phyloP scores from a whole-genome alignment of 2,113 vertebrate species.

The Picathartes gymnocephalus region DNA sequence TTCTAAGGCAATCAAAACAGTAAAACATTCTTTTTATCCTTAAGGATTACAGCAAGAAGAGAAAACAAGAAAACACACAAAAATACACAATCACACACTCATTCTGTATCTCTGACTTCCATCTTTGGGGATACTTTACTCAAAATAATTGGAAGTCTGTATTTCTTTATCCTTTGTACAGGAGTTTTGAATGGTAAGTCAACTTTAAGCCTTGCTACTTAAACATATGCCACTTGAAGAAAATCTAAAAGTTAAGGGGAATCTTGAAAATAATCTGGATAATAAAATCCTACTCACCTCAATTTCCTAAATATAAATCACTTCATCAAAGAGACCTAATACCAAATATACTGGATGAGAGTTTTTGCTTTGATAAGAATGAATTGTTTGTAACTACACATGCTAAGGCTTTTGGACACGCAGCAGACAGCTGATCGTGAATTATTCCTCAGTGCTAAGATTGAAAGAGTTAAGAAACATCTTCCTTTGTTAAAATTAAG shows the following conservation, averaged over 20 bases:
- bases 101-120: background rate
- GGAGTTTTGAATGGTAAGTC: background rate
- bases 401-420: background rate
- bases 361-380: background rate
- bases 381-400: background rate
- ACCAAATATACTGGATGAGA: background rate
- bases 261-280: background rate
- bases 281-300: background rate
- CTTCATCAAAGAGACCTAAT: background rate
- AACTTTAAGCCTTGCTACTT: background rate
- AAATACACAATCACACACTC: background rate
- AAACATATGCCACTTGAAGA: background rate
- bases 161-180: background rate
- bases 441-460: background rate
- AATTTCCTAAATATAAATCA: background rate
- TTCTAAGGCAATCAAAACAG: background rate
- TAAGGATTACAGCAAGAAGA: background rate
- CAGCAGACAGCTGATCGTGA: background rate
- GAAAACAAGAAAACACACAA: background rate
- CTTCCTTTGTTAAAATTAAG: background rate
- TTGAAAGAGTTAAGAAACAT: background rate
- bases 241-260: background rate
- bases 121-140: background rate
- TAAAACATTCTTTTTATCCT: background rate
- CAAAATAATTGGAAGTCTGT: background rate